Conservation (phyloP, 2,888 invertebrate species). For the Odiellus spinosus region DNA sequence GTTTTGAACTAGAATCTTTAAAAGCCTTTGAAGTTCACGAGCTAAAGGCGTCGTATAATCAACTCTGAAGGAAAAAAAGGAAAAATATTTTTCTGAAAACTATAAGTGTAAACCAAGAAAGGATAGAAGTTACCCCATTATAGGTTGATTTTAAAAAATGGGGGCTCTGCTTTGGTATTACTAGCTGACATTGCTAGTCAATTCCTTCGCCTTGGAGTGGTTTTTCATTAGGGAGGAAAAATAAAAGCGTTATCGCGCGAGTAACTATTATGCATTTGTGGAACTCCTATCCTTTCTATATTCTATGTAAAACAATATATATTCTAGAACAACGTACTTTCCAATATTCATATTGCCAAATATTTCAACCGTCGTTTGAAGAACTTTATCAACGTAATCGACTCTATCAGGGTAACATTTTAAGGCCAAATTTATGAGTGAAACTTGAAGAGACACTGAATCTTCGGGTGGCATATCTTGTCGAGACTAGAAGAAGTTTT, state of each 20-base stretch:
- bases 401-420: constrained; percentile 90
- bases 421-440: constrained; percentile 81
- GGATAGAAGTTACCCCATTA: too few relatives aligned
- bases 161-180: too few relatives aligned
- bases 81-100: too few relatives aligned
- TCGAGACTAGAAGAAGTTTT: constrained; percentile 49
- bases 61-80: constrained; percentile 35
- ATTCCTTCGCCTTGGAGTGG: too few relatives aligned
- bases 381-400: constrained; percentile 86
- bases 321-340: constrained; percentile 52
- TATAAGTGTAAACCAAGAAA: too few relatives aligned
- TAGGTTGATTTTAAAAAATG: too few relatives aligned
- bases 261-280: too few relatives aligned
- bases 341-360: constrained; percentile 73
- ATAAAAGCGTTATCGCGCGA: too few relatives aligned
- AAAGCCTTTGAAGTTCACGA: constrained; percentile 75
- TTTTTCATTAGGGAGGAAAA: too few relatives aligned
- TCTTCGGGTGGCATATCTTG: constrained; percentile 92
- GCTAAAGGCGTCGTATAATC: constrained; percentile 69
- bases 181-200: too few relatives aligned
- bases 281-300: too few relatives aligned
- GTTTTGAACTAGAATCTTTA: constrained; percentile 86
- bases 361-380: constrained; percentile 75
- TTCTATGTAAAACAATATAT: too few relatives aligned
- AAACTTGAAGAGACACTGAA: constrained; percentile 84